A percentile compares a stretch with the other conserved stretches of the same genome.
Conservation (phyloP, 2,113 vertebrate genomes). For the Scytalopus superciliaris region DNA sequence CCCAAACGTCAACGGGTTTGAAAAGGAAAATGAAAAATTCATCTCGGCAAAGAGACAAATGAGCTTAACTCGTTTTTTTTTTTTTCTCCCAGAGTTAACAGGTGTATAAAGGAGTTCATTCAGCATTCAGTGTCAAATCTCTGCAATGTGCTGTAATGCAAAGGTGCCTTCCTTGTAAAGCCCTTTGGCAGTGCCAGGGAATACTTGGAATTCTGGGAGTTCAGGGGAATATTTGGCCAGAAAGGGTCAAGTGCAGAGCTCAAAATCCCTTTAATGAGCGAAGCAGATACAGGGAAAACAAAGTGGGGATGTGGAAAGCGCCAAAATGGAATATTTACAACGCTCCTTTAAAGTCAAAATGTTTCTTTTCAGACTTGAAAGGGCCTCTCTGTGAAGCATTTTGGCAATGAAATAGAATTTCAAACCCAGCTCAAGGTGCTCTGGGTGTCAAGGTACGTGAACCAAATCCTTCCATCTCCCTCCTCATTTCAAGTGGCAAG, state of each 20-base stretch:
- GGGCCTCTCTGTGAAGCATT: neutral
- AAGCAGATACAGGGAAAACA: neutral
- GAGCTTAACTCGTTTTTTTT: slow-evolving; percentile 28
- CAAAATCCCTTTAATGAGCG: neutral
- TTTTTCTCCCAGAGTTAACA: slow-evolving; percentile 32
- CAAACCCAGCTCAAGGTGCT: neutral
- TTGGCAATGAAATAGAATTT: neutral
- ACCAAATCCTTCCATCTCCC: neutral
- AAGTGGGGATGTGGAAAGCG: neutral
- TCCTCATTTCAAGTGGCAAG: neutral
- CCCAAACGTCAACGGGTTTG: neutral
- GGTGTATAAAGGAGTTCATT: slow-evolving; percentile 17
- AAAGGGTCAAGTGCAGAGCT: neutral
- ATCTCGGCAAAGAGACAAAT: slow-evolving; percentile 29
- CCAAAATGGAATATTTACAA: neutral
- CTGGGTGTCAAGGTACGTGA: neutral
- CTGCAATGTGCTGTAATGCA: neutral
- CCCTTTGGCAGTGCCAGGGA: neutral
- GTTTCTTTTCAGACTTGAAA: neutral
- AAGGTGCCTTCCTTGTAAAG: neutral
- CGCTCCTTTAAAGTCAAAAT: neutral
- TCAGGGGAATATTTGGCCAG: neutral
- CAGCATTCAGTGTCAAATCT: neutral
- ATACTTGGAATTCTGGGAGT: neutral
- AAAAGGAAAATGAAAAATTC: slow-evolving; percentile 46